Base-by-base conservation (phyloP, 2,888 invertebrate species). In the Baronia brevicornis region DNA sequence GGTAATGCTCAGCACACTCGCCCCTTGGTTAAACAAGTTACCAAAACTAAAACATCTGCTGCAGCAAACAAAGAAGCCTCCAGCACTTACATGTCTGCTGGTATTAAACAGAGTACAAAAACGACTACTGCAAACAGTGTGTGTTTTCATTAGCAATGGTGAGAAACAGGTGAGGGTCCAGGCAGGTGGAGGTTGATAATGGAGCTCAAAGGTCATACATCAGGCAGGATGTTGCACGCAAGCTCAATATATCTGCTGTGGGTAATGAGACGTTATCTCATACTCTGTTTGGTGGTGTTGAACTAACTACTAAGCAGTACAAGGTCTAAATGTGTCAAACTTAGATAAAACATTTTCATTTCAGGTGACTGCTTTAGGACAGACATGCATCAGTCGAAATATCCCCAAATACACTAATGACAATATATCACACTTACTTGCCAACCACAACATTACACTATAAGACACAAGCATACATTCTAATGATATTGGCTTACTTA, bases 401-500 rank as follows among this genome's bases (percentile, higher is more conserved):
- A 8, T 25, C 8, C 25, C 25, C 1, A 22, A 4, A 4, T 22
- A 11, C 10, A 7, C 4, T 13, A 14, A 25, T 13, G 11, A n/a
- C 11, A 25, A 5, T 12, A 4, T 13, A 4, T 25, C 6, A n/a
- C n/a, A 13, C 4, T 2, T 25, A 3, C 4, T 25, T 4, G 14
- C 6, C 3, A 5, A 9, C n/a, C 3, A 25, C n/a, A 13, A 25
- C 3, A 25, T 25, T 6, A 11, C 2, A 7, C 25, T 25, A 7
- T 13, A 12, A 6, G 25, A 25, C 8, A 22, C 8, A 10, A 8
- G 22, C 5, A 7, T n/a, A n/a, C n/a, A 22, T 22, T 9, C n/a
- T 22, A 11, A 6, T 22, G 25, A 25, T 5, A 25, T 25, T 13
- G 25, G 25, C 1, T 13, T 25, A 13, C 14, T 25, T n/a, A 25